Evolutionary conservation across 2,888 invertebrate species (phyloP), one percentile per base, ranked within the genome.

Genomic region (Tenthredo amoena): DNA sequence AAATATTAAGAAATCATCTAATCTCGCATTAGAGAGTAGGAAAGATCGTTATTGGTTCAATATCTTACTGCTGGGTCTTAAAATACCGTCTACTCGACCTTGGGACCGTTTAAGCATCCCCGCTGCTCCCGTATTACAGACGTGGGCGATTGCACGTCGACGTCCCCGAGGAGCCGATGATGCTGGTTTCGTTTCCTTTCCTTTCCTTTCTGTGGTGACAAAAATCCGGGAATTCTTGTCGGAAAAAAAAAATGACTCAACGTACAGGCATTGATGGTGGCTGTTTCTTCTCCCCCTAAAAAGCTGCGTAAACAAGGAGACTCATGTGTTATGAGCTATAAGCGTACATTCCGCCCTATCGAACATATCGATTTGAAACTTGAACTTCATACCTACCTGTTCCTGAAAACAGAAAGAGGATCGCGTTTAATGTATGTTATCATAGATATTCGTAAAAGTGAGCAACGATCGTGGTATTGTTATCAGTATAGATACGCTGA

Each of bases 21-120:
- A n/a, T 26, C 3, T 40, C 74, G n/a, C 15, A 31, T n/a, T 34
- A 34, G 7, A 9, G n/a, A 12, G 34, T 55, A 55, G 15, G 77
- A 50, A 50, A 77, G 21, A 18, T 77, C 50, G 55, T 31, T 50
- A 77, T 55, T 50, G 50, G 50, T 55, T 26, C 50, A 74, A 31
- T 62, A 26, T 2, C 18, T 26, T 77, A 43, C 26, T n/a, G 77
- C 50, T 77, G 55, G 26, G 55, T 77, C 77, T 77, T 50, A 77
- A 77, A 77, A 77, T 77, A 77, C 50, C 55, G 18, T 9, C 77
- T 50, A 55, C 21, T 77, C 77, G 34, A 77, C 77, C 77, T 77
- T 77, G 31, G 9, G 31, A 77, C 31, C 55, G 34, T 50, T 77
- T 77, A 2, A 15, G 9, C n/a, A 34, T 55, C 77, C 31, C 77